Evolutionary conservation across 2,888 invertebrate species (phyloP).

Genomic region (Choreutis nemorana): DNA sequence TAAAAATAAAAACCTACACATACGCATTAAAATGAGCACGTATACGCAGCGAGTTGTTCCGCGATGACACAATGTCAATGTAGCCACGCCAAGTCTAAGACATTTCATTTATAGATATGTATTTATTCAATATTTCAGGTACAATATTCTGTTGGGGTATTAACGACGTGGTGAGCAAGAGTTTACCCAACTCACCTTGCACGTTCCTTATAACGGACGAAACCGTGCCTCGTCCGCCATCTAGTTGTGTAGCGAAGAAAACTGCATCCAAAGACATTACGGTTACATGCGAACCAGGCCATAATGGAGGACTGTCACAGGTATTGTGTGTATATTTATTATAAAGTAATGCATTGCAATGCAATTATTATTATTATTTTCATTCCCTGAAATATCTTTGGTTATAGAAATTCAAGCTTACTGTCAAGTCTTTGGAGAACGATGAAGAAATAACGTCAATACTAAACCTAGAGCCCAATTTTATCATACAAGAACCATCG

Average conservation of each 20-base stretch:
- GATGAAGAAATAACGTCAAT: slow-evolving; percentile 38
- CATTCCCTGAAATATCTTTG: background rate
- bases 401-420: slow-evolving; percentile 50
- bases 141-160: slow-evolving; percentile 48
- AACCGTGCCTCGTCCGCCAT: slow-evolving; percentile 41
- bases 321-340: slow-evolving; percentile 15
- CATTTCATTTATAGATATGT: too few relatives aligned
- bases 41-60: too few relatives aligned
- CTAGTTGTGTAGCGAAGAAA: slow-evolving; percentile 30
- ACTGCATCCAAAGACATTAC: slow-evolving; percentile 25
- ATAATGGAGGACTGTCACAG: slow-evolving; percentile 48
- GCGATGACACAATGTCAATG: too few relatives aligned
- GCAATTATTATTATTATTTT: background rate
- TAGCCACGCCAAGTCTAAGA: too few relatives aligned
- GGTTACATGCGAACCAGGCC: slow-evolving; percentile 38
- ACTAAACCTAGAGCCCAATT: slow-evolving; percentile 39
- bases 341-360: background rate
- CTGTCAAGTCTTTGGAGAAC: slow-evolving; percentile 25
- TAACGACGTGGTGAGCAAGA: slow-evolving; percentile 31
- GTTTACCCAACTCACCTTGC: slow-evolving; percentile 30
- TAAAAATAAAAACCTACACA: too few relatives aligned
- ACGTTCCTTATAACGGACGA: slow-evolving; percentile 43
- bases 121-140: slow-evolving; percentile 14
- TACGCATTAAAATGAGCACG: too few relatives aligned
- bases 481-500: slow-evolving; percentile 38